These are phyloP conservation scores for Sebastes minor DNA, from an alignment of 2,797 vertebrate genomes.

Conservation along the genomic window DNA sequence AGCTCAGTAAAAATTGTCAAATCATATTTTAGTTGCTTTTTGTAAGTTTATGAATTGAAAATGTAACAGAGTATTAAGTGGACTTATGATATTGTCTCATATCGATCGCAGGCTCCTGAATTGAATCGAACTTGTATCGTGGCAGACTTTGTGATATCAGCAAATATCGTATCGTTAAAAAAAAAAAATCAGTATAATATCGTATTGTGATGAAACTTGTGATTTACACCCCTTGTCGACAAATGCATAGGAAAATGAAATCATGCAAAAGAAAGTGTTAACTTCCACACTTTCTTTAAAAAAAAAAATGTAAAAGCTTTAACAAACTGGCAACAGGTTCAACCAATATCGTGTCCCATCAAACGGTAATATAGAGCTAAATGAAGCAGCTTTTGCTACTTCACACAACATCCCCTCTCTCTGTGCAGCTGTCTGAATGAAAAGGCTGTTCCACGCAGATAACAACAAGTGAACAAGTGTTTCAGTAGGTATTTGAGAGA, in stretches of 20 bases:
- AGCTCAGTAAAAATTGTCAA: too few species aligned
- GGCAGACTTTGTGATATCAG: not conserved
- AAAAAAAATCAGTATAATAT: not conserved
- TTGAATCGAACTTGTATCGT: not conserved
- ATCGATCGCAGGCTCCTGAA: too few species aligned
- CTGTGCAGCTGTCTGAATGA: conserved; percentile 9
- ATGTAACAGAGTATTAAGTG: too few species aligned
- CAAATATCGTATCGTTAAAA: not conserved
- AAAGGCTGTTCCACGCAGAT: conserved; percentile 18
- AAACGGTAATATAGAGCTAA: not conserved
- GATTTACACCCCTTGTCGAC: not conserved
- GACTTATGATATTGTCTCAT: too few species aligned
- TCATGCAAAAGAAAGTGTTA: not conserved
- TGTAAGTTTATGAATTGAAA: too few species aligned
- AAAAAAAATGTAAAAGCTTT: not conserved
- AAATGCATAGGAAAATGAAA: not conserved
- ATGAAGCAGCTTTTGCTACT: not conserved
- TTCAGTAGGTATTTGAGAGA: conserved; percentile 25
- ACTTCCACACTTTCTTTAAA: not conserved
- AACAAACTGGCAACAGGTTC: not conserved
- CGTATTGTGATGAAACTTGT: not conserved
- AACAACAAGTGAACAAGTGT: conserved; percentile 42
- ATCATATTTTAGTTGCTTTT: too few species aligned
- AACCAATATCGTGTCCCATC: not conserved
- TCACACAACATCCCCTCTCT: not conserved